Conservation (phyloP, 2,797 vertebrate species). For the Lepilemur septentrionalis region DNA sequence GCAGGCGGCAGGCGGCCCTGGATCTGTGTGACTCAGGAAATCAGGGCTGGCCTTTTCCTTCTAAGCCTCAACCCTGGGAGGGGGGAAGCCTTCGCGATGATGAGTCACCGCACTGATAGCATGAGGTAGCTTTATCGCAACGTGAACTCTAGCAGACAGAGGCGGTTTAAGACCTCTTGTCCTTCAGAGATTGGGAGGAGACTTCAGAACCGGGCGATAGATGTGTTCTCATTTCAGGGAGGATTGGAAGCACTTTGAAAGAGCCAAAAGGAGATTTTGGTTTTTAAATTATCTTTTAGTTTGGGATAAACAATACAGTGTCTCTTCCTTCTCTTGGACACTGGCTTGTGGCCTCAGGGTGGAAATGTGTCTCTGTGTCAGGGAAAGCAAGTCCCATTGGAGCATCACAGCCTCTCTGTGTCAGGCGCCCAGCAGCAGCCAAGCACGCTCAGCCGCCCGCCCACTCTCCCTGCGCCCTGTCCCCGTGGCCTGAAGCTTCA, state of each 20-base stretch:
- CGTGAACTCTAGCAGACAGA: background rate
- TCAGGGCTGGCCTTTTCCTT: background rate
- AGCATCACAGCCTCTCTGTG: background rate
- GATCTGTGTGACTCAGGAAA: background rate
- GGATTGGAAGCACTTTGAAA: background rate
- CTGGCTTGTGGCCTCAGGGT: no score
- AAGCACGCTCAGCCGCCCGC: fast-evolving
- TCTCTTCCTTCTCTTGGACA: background rate
- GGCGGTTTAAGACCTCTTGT: background rate
- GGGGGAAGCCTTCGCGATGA: background rate
- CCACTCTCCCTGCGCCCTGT: no score
- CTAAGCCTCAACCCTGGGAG: background rate
- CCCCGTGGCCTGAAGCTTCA: no score
- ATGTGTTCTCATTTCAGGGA: no score
- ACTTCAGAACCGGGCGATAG: background rate
- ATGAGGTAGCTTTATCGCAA: background rate
- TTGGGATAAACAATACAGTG: fast-evolving
- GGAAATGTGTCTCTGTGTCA: no score
- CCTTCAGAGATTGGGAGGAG: no score
- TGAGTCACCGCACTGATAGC: background rate
- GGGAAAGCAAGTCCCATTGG: background rate
- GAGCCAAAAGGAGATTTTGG: background rate
- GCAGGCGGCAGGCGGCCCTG: fast-evolving
- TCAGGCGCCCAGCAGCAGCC: no score
- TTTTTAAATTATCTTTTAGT: background rate